Base-by-base conservation (phyloP, 2,888 invertebrate species). In the Drosophila vallismaia region DNA sequence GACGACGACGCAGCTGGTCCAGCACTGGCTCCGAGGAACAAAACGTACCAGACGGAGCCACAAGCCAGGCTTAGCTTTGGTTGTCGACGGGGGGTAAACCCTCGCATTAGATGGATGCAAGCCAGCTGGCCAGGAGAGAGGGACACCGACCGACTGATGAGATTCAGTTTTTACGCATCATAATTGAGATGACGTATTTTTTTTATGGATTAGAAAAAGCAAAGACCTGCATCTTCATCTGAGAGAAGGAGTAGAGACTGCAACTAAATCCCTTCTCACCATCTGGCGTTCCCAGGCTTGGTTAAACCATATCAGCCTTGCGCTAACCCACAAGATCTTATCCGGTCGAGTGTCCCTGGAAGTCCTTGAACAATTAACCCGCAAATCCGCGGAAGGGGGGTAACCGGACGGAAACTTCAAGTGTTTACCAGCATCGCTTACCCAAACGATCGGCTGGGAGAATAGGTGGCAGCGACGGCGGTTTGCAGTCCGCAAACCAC, bases 371-470 rank as follows among this genome's bases (percentile, higher is more conserved):
- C 69, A 70, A 80, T 81, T 68, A 55, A 68, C 51, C 77, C 58
- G 51, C 54, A 67, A 45, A 46, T n/a, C n/a, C n/a, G n/a, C 49
- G 28, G 49, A 38, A 54, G 31, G 31, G 50, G 57, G 80, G n/a
- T n/a, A n/a, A 67, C 78, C 71, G 78, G 64, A 71, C 73, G 86
- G n/a, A n/a, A n/a, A 76, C 58, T 85, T 88, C 74, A 85, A 83
- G 89, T 88, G 89, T 88, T 83, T 83, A 74, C 88, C 83, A 88
- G 88, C 83, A 87, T 72, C 85, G 85, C 81, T 88, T 77, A 74
- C 79, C 67, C 56, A 2, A 8, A 8, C 26, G 42, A 6, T 8
- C 24, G 12, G 19, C 19, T 19, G 19, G 19, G 1, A 29, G 40
- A 9, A 28, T 33, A 24, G 36, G 31, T 26, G 26, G 26, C 26